These are phyloP conservation scores for Sardinella longiceps DNA, from an alignment of 2,797 vertebrate genomes.

Conservation along the genomic window DNA sequence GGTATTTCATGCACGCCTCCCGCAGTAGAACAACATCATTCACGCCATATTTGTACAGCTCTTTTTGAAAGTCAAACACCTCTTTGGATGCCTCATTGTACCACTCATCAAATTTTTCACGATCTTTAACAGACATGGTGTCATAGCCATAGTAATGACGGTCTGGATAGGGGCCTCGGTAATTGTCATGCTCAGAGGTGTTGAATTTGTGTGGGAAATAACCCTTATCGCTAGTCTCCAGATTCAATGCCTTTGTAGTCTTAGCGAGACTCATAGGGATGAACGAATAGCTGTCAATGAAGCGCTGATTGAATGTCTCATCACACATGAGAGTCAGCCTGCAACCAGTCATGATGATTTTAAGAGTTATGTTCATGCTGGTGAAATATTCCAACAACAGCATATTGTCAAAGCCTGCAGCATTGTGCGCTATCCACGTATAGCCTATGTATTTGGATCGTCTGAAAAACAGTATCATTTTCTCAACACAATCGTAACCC, in stretches of 20 bases:
- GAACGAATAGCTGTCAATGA: neutral
- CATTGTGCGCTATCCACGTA: no score
- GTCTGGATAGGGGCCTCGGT: neutral
- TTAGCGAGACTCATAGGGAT: slow-evolving; percentile 24
- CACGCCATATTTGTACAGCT: neutral
- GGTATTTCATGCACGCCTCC: slow-evolving; percentile 28
- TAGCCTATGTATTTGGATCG: no score
- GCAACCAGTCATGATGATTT: neutral
- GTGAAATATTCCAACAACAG: no score
- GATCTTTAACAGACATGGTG: neutral
- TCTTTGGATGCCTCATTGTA: neutral
- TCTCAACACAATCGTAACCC: no score
- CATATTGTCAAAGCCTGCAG: no score
- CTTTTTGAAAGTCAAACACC: slow-evolving; percentile 28
- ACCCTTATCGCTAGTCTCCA: neutral
- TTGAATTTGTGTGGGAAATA: slow-evolving; percentile 30
- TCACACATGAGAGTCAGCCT: slow-evolving; percentile 15
- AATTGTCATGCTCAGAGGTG: neutral
- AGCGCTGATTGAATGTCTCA: neutral
- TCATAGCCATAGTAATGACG: no score
- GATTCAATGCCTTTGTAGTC: neutral
- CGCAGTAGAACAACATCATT: slow-evolving; percentile 25
- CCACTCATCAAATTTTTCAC: neutral
- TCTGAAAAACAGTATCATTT: no score
- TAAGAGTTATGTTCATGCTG: neutral